A percentile compares a stretch with the other conserved stretches of the same genome.
Conservation (phyloP, 2,113 vertebrate genomes). For the Hydropotes inermis region DNA sequence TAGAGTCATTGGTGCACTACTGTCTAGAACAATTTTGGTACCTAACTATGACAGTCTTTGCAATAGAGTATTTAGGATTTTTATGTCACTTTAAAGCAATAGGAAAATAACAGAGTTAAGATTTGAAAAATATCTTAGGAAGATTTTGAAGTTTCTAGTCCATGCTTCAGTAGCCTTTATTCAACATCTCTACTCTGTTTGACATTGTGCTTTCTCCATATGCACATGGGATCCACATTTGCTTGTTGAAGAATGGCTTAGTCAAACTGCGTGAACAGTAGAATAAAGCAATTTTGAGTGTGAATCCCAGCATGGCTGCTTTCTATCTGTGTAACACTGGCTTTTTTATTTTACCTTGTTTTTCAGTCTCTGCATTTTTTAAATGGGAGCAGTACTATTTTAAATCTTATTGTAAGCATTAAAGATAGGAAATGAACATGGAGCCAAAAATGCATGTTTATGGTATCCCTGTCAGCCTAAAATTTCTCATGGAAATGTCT, state of each 20-base stretch:
- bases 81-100: background rate
- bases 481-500: background rate
- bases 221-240: background rate
- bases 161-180: background rate
- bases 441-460: background rate
- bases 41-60: background rate
- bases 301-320: background rate
- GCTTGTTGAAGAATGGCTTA: background rate
- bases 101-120: background rate
- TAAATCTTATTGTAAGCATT: background rate
- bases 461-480: background rate
- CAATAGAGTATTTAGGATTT: background rate
- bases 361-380: background rate
- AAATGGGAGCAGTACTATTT: background rate
- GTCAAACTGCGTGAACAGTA: background rate
- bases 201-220: background rate
- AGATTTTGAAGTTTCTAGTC: background rate
- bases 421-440: background rate
- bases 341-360: background rate
- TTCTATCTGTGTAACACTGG: background rate
- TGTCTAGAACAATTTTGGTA: background rate
- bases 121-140: background rate
- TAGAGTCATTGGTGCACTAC: background rate
- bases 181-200: constrained; percentile 26
- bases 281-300: background rate